Evolutionary conservation across 1,140 invertebrate species (phyloP).

Genomic region (Drosophila azteca): DNA sequence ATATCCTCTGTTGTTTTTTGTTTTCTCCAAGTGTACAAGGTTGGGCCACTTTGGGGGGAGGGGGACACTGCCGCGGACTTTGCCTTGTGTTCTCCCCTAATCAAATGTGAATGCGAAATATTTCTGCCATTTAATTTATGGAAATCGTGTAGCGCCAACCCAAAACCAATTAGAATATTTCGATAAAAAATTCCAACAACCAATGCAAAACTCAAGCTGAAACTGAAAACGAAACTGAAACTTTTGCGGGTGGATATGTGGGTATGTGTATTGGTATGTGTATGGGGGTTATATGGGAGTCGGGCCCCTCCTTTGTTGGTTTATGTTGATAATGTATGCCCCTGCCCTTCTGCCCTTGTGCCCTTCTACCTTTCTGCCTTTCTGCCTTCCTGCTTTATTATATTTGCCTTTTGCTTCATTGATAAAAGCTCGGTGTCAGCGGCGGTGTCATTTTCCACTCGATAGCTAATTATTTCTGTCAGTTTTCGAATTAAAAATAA

Average conservation of each 20-base stretch:
- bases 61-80: conserved; percentile 16
- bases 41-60: neutral
- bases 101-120: conserved; percentile 59
- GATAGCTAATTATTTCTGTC: conserved; percentile 50
- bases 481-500: conserved; percentile 49
- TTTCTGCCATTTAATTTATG: conserved; percentile 68
- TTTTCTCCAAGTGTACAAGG: no score
- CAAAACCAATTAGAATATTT: conserved; percentile 65
- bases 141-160: conserved; percentile 68
- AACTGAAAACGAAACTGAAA: neutral
- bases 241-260: no score
- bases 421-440: conserved; percentile 55
- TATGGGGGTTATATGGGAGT: neutral
- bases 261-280: no score
- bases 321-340: neutral
- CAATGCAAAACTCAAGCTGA: conserved; percentile 14
- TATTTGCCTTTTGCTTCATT: conserved; percentile 43
- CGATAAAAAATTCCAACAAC: conserved; percentile 11
- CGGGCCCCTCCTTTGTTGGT: conserved; percentile 37
- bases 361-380: no score
- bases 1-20: no score
- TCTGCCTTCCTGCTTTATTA: neutral
- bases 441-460: conserved; percentile 24
- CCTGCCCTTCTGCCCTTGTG: neutral
- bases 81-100: conserved; percentile 21